Percentiles rank a stretch among this genome's conserved stretches.
Evolutionary conservation across 2,888 invertebrate genomes (phyloP).

Genomic region (Rotaria magnacalcarata): DNA sequence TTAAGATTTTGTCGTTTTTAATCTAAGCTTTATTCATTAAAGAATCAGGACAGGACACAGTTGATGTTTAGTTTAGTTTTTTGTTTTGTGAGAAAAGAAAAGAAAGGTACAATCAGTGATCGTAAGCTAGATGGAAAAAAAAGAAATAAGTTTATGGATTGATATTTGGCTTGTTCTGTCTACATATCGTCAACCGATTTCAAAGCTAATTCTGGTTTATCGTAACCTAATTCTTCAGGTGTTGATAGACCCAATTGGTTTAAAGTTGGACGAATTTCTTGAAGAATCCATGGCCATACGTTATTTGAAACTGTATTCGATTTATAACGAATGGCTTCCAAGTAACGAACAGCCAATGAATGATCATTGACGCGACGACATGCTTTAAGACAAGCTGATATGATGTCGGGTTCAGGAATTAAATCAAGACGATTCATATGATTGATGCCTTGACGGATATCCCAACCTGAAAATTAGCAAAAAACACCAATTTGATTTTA

Average conservation of each 20-base stretch:
- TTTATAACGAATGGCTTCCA: slow-evolving; percentile 84
- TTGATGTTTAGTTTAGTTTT: not conserved
- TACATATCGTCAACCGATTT: slow-evolving; percentile 47
- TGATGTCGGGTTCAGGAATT: slow-evolving; percentile 83
- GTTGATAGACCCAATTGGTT: slow-evolving; percentile 86
- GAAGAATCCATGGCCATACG: slow-evolving; percentile 60
- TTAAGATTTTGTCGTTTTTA: not conserved
- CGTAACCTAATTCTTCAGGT: slow-evolving; percentile 89
- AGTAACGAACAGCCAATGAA: slow-evolving; percentile 81
- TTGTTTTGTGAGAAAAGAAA: not conserved
- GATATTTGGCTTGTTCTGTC: not conserved
- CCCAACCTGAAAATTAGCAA: slow-evolving; percentile 70
- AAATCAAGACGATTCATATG: slow-evolving; percentile 76
- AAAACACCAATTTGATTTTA: too few species aligned
- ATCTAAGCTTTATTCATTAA: not conserved
- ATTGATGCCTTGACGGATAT: slow-evolving; percentile 69
- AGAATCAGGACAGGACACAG: not conserved
- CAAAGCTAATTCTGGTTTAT: slow-evolving; percentile 87
- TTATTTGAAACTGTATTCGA: slow-evolving; percentile 71
- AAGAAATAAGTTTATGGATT: not conserved
- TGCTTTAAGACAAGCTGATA: slow-evolving; percentile 78
- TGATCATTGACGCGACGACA: slow-evolving; percentile 89
- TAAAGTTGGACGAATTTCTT: slow-evolving; percentile 84
- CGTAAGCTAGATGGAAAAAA: slow-evolving; percentile 5
- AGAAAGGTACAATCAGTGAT: slow-evolving; percentile 4